Evolutionary conservation across 1,140 invertebrate species (phyloP).

Genomic region (Bursaphelenchus mucronatus): DNA sequence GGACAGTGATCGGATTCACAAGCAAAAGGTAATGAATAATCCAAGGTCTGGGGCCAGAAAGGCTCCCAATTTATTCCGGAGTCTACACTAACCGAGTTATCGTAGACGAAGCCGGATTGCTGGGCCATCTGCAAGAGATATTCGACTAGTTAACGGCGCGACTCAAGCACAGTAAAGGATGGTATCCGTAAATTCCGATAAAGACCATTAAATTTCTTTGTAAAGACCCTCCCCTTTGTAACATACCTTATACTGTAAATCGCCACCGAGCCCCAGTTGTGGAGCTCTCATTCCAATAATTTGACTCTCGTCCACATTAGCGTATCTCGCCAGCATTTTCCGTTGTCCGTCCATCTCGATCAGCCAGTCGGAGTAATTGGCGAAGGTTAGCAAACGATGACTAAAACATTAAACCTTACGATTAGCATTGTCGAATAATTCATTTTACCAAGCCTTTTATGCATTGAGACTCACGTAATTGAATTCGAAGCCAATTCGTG

Average conservation of each 20-base stretch:
- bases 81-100: slow-evolving; percentile 30
- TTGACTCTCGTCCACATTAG: slow-evolving; percentile 34
- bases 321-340: slow-evolving; percentile 40
- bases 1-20: slow-evolving; percentile 42
- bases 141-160: neutral
- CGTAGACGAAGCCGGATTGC: slow-evolving; percentile 38
- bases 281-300: slow-evolving; percentile 51
- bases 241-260: slow-evolving; percentile 39
- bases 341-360: slow-evolving; percentile 49
- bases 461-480: slow-evolving; percentile 65
- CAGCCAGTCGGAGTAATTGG: slow-evolving; percentile 32
- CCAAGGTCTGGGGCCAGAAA: slow-evolving; percentile 51
- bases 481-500: slow-evolving; percentile 95
- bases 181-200: neutral
- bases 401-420: slow-evolving; percentile 64
- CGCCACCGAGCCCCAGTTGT: slow-evolving; percentile 37
- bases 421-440: neutral
- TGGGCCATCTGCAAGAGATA: slow-evolving; percentile 40
- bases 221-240: neutral
- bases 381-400: slow-evolving; percentile 65
- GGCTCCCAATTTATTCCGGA: slow-evolving; percentile 26
- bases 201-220: neutral
- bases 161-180: neutral
- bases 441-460: neutral
- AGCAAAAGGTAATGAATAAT: slow-evolving; percentile 32